Percentiles rank a stretch among this genome's conserved stretches.
These are phyloP conservation scores for Idaea dimidiata DNA, from an alignment of 2,888 invertebrate species.

Conservation along the genomic window DNA sequence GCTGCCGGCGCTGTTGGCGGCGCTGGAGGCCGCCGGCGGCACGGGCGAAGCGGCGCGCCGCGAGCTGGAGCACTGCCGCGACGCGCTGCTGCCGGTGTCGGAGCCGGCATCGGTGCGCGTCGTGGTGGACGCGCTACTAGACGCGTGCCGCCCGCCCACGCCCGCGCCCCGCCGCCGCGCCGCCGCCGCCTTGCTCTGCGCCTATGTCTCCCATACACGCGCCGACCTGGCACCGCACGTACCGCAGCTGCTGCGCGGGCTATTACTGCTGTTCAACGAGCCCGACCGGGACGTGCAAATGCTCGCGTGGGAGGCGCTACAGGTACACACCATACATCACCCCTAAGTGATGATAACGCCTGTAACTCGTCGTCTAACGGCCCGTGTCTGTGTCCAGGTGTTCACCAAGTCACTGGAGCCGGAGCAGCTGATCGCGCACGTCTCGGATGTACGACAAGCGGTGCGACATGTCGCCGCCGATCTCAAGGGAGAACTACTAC, in stretches of 20 bases:
- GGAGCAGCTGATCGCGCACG: constrained; percentile 91
- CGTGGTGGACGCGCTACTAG: constrained; percentile 74
- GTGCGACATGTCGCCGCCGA: constrained; percentile 95
- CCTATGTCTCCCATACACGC: constrained; percentile 93
- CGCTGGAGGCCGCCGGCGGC: constrained; percentile 86
- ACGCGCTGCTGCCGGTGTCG: constrained; percentile 93
- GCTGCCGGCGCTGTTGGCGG: constrained; percentile 92
- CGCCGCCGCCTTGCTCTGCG: constrained; percentile 93
- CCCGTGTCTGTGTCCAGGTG: constrained; percentile 13
- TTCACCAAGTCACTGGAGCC: constrained; percentile 93
- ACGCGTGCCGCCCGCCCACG: constrained; percentile 55
- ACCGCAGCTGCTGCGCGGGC: constrained; percentile 91
- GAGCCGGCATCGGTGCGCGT: constrained; percentile 94
- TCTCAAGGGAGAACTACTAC: constrained; percentile 89
- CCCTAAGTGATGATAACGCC: too few relatives aligned
- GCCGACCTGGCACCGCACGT: constrained; percentile 94
- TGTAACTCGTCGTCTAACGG: neutral
- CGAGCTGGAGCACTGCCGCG: constrained; percentile 95
- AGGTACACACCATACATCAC: constrained; percentile 7
- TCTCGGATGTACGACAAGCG: constrained; percentile 94
- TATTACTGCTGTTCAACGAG: constrained; percentile 92
- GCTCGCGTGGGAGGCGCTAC: constrained; percentile 94
- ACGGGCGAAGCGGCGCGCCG: constrained; percentile 80
- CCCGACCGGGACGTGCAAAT: constrained; percentile 85
- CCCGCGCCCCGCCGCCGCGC: constrained; percentile 83